phyloP scores from a whole-genome alignment of 2,797 vertebrate species.

The Sardinella longiceps region DNA sequence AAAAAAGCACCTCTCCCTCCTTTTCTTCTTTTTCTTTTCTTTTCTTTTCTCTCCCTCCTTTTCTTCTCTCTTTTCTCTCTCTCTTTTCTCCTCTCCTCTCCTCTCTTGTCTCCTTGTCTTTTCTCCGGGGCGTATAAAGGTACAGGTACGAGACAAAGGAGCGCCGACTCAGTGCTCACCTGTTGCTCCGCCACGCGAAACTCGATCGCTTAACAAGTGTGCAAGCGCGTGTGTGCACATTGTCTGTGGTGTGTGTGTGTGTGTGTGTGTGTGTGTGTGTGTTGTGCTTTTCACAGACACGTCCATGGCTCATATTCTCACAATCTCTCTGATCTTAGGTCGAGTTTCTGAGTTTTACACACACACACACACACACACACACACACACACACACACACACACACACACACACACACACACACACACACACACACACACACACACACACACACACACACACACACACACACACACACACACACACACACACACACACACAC shows the following conservation, averaged over 20 bases:
- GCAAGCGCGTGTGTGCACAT: slow-evolving; percentile 11
- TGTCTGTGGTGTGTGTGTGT: background rate
- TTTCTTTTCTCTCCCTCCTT: background rate
- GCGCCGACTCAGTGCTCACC: background rate
- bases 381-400: slow-evolving; percentile 21
- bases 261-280: slow-evolving; percentile 6
- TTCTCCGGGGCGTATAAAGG: background rate
- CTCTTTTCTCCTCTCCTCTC: background rate
- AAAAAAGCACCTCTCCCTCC: slow-evolving; percentile 21
- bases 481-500: slow-evolving; percentile 26
- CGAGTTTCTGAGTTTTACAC: slow-evolving; percentile 70
- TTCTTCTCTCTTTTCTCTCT: background rate
- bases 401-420: slow-evolving; percentile 10
- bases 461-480: slow-evolving; percentile 19
- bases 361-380: slow-evolving; percentile 46
- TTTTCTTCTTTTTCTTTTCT: slow-evolving; percentile 36
- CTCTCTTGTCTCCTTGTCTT: background rate
- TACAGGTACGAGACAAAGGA: background rate
- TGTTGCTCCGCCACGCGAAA: background rate
- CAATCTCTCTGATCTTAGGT: slow-evolving; percentile 41
- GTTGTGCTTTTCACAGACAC: slow-evolving; percentile 54
- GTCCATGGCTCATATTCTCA: slow-evolving; percentile 58
- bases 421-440: background rate
- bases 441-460: background rate
- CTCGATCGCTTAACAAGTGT: slow-evolving; percentile 8